Conservation (phyloP, 2,888 invertebrate species). For the Tigriopus californicus region DNA sequence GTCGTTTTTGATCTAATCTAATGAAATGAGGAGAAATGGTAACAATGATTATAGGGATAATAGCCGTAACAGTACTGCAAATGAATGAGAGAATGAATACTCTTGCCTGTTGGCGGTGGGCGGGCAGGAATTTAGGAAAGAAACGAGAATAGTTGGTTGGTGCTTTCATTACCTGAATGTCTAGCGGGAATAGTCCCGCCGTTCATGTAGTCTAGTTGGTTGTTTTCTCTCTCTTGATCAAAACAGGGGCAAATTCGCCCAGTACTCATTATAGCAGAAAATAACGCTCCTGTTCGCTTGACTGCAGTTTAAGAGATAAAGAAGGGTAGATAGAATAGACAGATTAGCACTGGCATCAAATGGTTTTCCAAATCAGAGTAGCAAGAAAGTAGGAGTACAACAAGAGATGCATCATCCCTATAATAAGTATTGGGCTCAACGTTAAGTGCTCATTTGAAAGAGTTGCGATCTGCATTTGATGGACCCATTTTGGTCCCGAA, state of each 20-base stretch:
- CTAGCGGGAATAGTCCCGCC: too few relatives aligned
- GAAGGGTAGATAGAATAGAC: not conserved
- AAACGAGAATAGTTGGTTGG: too few relatives aligned
- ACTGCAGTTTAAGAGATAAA: constrained; percentile 1
- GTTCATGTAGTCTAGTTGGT: too few relatives aligned
- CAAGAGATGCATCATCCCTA: too few relatives aligned
- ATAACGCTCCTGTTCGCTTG: constrained; percentile 2
- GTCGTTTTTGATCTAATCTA: not conserved
- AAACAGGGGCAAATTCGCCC: constrained; percentile 13
- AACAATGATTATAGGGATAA: not conserved
- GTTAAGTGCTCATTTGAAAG: not conserved
- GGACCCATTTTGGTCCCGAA: too few relatives aligned
- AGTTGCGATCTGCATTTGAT: not conserved
- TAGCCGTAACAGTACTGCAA: not conserved
- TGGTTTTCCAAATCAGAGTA: too few relatives aligned
- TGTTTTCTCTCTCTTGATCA: constrained; percentile 3
- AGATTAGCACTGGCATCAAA: not conserved
- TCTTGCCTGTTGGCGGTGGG: not conserved
- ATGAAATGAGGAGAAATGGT: not conserved
- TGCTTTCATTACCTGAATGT: too few relatives aligned
- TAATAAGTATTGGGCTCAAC: too few relatives aligned
- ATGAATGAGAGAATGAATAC: not conserved
- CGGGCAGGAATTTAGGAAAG: too few relatives aligned
- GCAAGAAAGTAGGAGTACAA: too few relatives aligned
- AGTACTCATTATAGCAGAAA: constrained; percentile 12